A percentile compares a stretch with the other conserved stretches of the same genome.
Conservation (phyloP, 1,140 invertebrate species). For the Elysia chlorotica region DNA sequence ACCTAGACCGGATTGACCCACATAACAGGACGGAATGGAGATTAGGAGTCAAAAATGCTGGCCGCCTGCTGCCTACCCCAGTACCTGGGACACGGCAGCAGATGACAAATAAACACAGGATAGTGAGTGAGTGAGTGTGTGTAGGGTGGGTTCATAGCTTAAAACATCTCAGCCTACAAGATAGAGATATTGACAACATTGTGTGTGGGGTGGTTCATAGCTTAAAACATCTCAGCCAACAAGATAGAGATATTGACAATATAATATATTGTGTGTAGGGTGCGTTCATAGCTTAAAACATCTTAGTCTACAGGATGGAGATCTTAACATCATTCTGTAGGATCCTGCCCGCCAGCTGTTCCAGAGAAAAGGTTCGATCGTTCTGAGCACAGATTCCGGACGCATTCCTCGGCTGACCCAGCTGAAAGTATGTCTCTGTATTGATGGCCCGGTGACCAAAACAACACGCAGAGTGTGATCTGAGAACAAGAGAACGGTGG, state of each 20-base stretch:
- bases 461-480: slow-evolving; percentile 17
- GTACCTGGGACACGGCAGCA: too few species aligned
- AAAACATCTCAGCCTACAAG: neutral
- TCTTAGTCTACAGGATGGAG: neutral
- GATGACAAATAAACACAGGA: neutral
- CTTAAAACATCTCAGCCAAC: neutral
- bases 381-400: slow-evolving; percentile 1
- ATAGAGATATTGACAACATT: neutral
- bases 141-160: neutral
- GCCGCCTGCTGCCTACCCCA: too few species aligned
- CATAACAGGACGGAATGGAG: too few species aligned
- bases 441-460: slow-evolving; percentile 3
- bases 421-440: slow-evolving; percentile 16
- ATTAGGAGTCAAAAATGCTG: too few species aligned
- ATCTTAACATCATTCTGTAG: neutral
- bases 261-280: neutral
- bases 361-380: slow-evolving; percentile 13
- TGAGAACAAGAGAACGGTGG: neutral
- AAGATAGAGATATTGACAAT: neutral
- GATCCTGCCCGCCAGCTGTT: slow-evolving; percentile 5
- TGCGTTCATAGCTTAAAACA: too few species aligned
- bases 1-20: too few species aligned
- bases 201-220: neutral
- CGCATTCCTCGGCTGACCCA: neutral
- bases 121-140: neutral